phyloP scores from a whole-genome alignment of 2,113 vertebrate species.

The Morphnarchus princeps region DNA sequence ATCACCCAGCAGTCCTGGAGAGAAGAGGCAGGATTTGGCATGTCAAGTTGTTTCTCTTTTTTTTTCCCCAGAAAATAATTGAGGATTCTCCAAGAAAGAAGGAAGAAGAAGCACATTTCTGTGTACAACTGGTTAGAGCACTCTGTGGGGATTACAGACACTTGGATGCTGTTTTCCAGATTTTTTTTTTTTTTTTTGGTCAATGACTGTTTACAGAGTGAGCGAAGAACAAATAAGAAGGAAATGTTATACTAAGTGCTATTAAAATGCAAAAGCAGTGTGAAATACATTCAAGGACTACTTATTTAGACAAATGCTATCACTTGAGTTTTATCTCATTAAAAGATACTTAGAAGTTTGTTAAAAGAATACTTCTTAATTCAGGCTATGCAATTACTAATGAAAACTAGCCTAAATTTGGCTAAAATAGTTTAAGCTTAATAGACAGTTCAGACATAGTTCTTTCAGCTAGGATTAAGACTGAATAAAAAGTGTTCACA shows the following conservation, averaged over 20 bases:
- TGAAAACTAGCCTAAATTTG: neutral
- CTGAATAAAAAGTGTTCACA: neutral
- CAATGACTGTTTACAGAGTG: neutral
- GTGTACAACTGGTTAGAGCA: neutral
- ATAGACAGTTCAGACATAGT: neutral
- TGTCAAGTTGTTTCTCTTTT: neutral
- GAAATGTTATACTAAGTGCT: neutral
- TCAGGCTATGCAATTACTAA: neutral
- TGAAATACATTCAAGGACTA: constrained; percentile 12
- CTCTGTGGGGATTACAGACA: neutral
- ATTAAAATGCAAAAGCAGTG: neutral
- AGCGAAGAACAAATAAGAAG: neutral
- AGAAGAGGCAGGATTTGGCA: neutral
- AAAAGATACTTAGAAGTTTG: constrained; percentile 3
- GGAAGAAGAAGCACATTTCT: neutral
- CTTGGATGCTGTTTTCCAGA: neutral
- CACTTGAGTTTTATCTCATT: constrained; percentile 25
- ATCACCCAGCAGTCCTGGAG: constrained; percentile 6
- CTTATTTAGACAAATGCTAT: constrained; percentile 19
- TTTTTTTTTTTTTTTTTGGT: neutral
- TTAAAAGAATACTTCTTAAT: constrained; percentile 9
- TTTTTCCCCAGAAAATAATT: neutral
- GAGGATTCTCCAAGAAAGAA: neutral
- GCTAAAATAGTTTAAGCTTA: neutral
- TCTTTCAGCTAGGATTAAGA: neutral